Evolutionary conservation across 1,140 invertebrate species (phyloP).

Genomic region (Whitmania pigra): DNA sequence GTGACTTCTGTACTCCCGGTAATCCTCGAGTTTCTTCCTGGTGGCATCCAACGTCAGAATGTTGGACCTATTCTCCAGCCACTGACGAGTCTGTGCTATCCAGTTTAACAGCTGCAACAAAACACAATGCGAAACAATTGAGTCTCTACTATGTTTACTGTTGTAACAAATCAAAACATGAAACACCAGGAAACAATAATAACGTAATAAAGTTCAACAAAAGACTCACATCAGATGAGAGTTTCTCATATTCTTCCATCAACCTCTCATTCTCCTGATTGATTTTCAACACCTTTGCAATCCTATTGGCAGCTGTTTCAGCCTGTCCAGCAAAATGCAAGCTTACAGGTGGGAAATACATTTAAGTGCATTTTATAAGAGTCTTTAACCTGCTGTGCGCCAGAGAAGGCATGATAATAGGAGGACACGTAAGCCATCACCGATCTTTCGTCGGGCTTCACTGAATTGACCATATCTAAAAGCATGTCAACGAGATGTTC

Average conservation of each 20-base stretch:
- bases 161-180: background rate
- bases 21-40: conserved; percentile 94
- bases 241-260: conserved; percentile 75
- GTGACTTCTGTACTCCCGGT: conserved; percentile 92
- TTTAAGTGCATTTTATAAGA: background rate
- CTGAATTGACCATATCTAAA: conserved; percentile 93
- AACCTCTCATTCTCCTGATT: conserved; percentile 99
- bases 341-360: background rate
- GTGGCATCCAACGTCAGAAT: conserved; percentile 92
- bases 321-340: conserved; percentile 53
- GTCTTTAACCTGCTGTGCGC: conserved; percentile 80
- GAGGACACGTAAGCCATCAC: conserved; percentile 99
- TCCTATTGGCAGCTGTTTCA: conserved; percentile 96
- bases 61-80: conserved; percentile 87
- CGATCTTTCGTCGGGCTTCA: conserved; percentile 93
- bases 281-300: conserved; percentile 97
- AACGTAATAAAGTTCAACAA: background rate
- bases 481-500: conserved; percentile 24
- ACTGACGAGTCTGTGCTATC: conserved; percentile 54
- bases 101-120: conserved; percentile 30
- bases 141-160: too few relatives aligned
- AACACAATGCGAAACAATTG: too few relatives aligned
- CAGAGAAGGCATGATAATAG: conserved; percentile 99
- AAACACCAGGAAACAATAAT: background rate
- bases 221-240: conserved; percentile 23